Percentiles rank a stretch among this genome's conserved stretches.
Conservation (phyloP, 2,888 invertebrate genomes). For the Cataglyphis rosenhaueri region DNA sequence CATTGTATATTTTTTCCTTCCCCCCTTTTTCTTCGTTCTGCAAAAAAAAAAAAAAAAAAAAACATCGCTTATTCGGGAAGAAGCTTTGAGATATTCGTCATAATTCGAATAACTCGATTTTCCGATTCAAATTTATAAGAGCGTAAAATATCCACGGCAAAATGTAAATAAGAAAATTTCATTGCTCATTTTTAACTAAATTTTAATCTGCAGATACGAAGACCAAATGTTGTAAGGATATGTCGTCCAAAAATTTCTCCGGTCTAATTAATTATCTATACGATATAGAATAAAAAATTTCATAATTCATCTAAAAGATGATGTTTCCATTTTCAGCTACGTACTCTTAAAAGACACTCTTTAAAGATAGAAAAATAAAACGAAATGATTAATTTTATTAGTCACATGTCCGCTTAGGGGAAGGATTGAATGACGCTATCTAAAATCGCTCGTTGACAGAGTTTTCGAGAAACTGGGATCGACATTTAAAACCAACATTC, state of each 20-base stretch:
- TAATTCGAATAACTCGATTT: background rate
- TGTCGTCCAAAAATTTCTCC: background rate
- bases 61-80: background rate
- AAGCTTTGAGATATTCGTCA: background rate
- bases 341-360: background rate
- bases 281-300: background rate
- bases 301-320: background rate
- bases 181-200: background rate
- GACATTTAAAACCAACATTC: conserved; percentile 55
- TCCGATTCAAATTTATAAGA: background rate
- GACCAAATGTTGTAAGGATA: background rate
- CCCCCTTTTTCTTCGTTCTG: background rate
- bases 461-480: conserved; percentile 36
- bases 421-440: background rate
- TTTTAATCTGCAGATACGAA: background rate
- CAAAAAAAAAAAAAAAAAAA: too few species aligned
- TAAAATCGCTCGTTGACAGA: conserved; percentile 14
- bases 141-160: background rate
- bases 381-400: background rate
- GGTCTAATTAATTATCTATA: background rate
- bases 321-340: background rate
- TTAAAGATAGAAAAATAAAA: background rate
- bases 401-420: background rate
- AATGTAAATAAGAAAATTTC: background rate
- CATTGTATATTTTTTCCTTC: background rate